Percentiles rank a stretch among this genome's conserved stretches.
Conservation (phyloP, 1,140 invertebrate species). For the Gonatopus flavifemur region DNA sequence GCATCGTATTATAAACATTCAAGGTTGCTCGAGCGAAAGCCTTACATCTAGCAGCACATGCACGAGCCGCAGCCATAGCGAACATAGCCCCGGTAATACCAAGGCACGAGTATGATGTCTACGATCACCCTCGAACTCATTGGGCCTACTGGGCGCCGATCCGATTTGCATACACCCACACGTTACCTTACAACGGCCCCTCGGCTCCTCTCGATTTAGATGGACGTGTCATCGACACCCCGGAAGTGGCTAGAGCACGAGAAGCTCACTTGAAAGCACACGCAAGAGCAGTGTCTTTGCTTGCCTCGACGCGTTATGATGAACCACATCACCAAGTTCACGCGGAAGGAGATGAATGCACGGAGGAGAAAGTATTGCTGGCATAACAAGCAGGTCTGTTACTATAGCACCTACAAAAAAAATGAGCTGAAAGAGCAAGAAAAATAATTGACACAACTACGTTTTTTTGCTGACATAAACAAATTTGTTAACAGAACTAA, state of each 20-base stretch:
- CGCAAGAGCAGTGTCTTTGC: conserved; percentile 41
- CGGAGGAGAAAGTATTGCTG: too few species aligned
- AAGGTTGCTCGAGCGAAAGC: conserved; percentile 14
- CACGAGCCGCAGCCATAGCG: conserved; percentile 33
- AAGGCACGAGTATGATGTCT: conserved; percentile 17
- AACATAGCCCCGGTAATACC: too few species aligned
- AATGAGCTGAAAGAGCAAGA: too few species aligned
- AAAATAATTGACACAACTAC: too few species aligned
- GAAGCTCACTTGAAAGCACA: conserved; percentile 44
- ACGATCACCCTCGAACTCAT: conserved; percentile 35
- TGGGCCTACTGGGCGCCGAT: conserved; percentile 42
- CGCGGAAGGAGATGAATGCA: too few species aligned
- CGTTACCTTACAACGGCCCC: conserved; percentile 28
- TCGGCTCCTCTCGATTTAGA: conserved; percentile 29
- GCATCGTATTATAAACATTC: not conserved
- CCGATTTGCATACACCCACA: conserved; percentile 31
- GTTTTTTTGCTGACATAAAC: too few species aligned
- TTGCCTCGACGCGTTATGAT: too few species aligned
- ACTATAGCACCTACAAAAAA: too few species aligned
- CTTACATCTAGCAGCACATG: conserved; percentile 40
- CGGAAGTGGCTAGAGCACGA: conserved; percentile 49
- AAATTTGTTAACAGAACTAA: too few species aligned
- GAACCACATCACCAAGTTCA: too few species aligned
- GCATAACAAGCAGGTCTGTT: too few species aligned
- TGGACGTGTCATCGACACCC: conserved; percentile 44